Evolutionary conservation across 2,888 invertebrate genomes (phyloP).

Genomic region (Amiota minor): DNA sequence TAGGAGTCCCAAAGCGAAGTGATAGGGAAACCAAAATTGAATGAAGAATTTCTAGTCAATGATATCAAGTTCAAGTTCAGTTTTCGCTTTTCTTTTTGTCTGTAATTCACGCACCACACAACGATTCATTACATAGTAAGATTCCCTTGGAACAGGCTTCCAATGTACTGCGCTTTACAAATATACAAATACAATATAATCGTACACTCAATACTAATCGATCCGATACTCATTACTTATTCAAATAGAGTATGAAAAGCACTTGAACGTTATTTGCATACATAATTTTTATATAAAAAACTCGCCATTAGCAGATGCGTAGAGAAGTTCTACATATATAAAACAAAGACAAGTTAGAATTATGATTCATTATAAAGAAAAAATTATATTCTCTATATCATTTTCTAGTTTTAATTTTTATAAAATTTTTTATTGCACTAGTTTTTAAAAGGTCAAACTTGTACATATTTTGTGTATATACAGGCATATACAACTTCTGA

Average conservation of each 20-base stretch:
- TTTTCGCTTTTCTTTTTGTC: no score
- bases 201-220: not conserved
- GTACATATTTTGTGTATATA: conserved; percentile 4
- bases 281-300: not conserved
- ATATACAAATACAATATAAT: no score
- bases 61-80: no score
- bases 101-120: no score
- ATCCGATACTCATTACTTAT: conserved; percentile 3
- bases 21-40: no score
- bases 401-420: conserved; percentile 3
- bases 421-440: conserved; percentile 1
- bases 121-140: no score
- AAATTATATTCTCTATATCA: not conserved
- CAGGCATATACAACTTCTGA: not conserved
- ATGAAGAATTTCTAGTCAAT: no score
- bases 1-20: no score
- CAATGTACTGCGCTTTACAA: no score
- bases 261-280: conserved; percentile 9
- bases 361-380: not conserved
- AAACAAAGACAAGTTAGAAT: not conserved
- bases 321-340: not conserved
- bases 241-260: conserved; percentile 10
- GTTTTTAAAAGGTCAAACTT: conserved; percentile 18
- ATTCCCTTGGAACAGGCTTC: no score
- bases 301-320: not conserved